phyloP scores from a whole-genome alignment of 2,888 invertebrate genomes.

The Atherix ibis region DNA sequence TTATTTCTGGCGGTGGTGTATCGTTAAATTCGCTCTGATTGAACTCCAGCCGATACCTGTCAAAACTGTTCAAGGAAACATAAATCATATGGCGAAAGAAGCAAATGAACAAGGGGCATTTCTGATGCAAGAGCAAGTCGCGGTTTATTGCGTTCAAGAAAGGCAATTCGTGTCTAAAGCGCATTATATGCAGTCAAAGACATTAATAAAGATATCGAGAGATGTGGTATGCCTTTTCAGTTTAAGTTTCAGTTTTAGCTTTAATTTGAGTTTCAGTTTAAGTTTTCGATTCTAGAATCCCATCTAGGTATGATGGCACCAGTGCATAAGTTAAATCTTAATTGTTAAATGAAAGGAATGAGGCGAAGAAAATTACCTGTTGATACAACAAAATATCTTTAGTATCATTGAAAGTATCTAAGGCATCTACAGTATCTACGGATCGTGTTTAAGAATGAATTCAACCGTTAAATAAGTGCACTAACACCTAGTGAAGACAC shows the following conservation, averaged over 20 bases:
- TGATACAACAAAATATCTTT: too few species aligned
- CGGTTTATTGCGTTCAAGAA: background rate
- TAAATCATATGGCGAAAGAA: constrained; percentile 8
- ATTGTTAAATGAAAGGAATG: constrained; percentile 5
- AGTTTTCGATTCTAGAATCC: too few species aligned
- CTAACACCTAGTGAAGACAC: constrained; percentile 5
- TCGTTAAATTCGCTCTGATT: too few species aligned
- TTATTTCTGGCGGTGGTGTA: too few species aligned
- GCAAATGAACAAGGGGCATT: background rate
- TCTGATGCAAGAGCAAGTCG: background rate
- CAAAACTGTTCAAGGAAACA: constrained; percentile 10
- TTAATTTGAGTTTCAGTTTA: too few species aligned
- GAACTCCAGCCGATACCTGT: constrained; percentile 10
- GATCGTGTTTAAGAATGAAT: background rate
- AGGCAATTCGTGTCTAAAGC: constrained; percentile 11
- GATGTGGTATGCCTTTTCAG: too few species aligned
- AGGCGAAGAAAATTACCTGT: background rate
- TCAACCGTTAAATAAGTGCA: constrained; percentile 5
- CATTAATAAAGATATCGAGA: constrained; percentile 12
- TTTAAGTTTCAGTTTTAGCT: too few species aligned
- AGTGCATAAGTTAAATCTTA: constrained; percentile 6
- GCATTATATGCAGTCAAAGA: constrained; percentile 10
- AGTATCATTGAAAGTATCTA: too few species aligned
- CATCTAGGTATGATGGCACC: too few species aligned
- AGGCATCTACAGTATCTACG: too few species aligned